A percentile compares a stretch with the other conserved stretches of the same genome.
Evolutionary conservation across 64 coral and sea anemone species (phyloP).

Genomic region (Astreopora myriophthalma): DNA sequence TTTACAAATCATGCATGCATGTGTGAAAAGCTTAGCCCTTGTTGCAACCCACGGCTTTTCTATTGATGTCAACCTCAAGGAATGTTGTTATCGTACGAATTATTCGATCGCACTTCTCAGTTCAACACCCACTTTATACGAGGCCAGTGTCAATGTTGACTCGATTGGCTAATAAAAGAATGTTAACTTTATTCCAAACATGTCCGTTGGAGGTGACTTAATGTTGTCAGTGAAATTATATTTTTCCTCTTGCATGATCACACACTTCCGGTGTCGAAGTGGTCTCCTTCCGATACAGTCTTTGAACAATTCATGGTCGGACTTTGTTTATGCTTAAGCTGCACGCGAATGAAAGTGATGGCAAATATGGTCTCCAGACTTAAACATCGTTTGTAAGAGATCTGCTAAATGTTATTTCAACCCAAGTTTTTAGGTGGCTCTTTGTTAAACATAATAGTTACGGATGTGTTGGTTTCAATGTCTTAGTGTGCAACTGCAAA

Average conservation of each 20-base stretch:
- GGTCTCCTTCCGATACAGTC: background rate
- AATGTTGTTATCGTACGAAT: background rate
- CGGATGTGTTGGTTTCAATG: background rate
- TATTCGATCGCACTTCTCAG: background rate
- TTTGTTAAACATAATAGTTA: background rate
- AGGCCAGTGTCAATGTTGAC: background rate
- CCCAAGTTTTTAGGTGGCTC: too few relatives aligned
- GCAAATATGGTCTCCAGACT: background rate
- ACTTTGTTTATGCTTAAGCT: background rate
- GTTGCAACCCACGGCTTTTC: background rate
- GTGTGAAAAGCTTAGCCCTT: background rate
- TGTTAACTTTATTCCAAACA: background rate
- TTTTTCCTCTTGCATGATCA: background rate
- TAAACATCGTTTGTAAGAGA: background rate
- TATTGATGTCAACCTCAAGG: background rate
- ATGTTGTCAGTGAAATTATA: background rate
- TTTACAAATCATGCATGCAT: background rate
- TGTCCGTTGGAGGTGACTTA: background rate
- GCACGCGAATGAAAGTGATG: constrained; percentile 21
- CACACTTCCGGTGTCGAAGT: constrained; percentile 30
- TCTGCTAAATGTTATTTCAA: background rate
- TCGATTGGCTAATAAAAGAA: background rate
- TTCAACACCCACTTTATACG: background rate
- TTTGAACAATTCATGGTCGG: background rate
- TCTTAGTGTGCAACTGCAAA: background rate